Evolutionary conservation across 2,113 vertebrate species (phyloP).

Genomic region (Corythoichthys haematopterus): DNA sequence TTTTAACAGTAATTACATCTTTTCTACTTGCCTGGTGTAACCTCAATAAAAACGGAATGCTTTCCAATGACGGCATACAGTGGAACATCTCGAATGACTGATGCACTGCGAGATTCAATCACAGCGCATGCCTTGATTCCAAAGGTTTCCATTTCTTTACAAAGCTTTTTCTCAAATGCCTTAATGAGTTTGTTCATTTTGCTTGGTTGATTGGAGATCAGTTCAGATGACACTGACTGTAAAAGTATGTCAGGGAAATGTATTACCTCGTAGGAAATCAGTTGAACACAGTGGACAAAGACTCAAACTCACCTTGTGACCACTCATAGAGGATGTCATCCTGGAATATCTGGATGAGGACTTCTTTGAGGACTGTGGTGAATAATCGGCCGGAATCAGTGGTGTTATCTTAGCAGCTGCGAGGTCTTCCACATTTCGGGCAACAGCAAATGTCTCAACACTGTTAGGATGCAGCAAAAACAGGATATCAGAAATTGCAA

Average conservation of each 20-base stretch:
- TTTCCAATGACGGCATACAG: constrained; percentile 69
- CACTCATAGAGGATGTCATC: constrained; percentile 18
- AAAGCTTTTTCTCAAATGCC: constrained; percentile 49
- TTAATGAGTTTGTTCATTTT: constrained; percentile 5
- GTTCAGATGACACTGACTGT: constrained; percentile 68
- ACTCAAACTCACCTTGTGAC: constrained; percentile 39
- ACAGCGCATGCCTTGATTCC: constrained; percentile 71
- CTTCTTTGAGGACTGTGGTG: constrained; percentile 35
- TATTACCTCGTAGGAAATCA: neutral
- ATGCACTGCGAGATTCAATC: constrained; percentile 59
- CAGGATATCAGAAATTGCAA: neutral
- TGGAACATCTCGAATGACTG: constrained; percentile 49
- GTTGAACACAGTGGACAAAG: neutral
- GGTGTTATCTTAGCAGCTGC: constrained; percentile 59
- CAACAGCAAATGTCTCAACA: constrained; percentile 71
- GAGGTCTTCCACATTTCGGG: constrained; percentile 75
- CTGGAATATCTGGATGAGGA: constrained; percentile 32
- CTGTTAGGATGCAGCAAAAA: constrained; percentile 50
- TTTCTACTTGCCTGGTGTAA: constrained; percentile 70
- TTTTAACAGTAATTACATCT: neutral
- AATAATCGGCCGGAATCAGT: constrained; percentile 60
- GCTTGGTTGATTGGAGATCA: constrained; percentile 19
- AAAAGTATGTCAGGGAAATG: constrained; percentile 15
- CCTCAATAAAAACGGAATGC: constrained; percentile 54
- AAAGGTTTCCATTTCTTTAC: constrained; percentile 50